Base-by-base conservation (phyloP, 2,113 vertebrate genomes). In the Hydrochoerus hydrochaeris region DNA sequence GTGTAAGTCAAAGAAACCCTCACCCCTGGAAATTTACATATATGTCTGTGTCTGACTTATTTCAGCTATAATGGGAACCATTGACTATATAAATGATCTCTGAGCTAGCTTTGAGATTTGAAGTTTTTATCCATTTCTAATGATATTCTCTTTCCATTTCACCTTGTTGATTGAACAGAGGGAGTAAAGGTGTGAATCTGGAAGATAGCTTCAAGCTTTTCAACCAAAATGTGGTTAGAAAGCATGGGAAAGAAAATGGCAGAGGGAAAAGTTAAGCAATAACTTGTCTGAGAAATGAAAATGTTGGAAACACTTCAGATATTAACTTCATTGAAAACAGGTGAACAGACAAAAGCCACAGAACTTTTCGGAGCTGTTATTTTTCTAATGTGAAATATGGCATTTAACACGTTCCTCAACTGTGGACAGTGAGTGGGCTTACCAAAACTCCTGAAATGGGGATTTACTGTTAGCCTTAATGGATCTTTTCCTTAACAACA, bases 401-500 rank as follows among this genome's bases (percentile, higher is more conserved):
- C 19, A 5, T 14, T 54, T n/a, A 60, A 22, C 19, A 60, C 1
- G 28, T 35, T 78, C 12, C 9, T 19, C 44, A 69, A 7, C 30
- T 92, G 22, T 44, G 19, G 24, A 52, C 58, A 60, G 35, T 41
- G 11, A 60, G 35, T 41, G 11, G 60, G 7, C 30, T 92, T 67
- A 60, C 22, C 78, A 35, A 38, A 92, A 71, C 24, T 67, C 80
- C 28, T n/a, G 28, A 83, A 82, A 46, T 60, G 22, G 57, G 41
- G 80, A 63, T 81, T 93, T 77, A 46, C 75, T 77, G 57, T 78
- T 67, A 91, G 19, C 16, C 30, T 63, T 28, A 90, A 60, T 67
- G 32, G 20, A 65, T 81, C 17, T 82, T 94, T 95, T 87, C 3
- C 38, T 95, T 94, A 54, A 95, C 86, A 94, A 78, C 32, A 89